phyloP scores from a whole-genome alignment of 2,888 invertebrate genomes.

The Cerceris ruficornis region DNA sequence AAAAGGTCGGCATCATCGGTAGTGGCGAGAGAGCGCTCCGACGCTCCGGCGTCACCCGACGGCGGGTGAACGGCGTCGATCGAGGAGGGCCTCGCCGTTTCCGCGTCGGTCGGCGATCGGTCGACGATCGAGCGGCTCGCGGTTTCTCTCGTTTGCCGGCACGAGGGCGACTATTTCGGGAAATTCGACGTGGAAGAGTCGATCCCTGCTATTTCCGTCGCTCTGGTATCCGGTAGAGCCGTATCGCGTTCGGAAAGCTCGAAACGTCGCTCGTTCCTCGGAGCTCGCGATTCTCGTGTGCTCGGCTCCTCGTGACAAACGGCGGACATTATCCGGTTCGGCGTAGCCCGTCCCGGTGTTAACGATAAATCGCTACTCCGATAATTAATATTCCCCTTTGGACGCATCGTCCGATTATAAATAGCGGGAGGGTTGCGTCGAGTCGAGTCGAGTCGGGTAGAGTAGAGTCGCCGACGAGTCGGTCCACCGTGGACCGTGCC shows the following conservation, averaged over 20 bases:
- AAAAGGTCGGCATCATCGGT: no score
- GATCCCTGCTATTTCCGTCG: conserved; percentile 24
- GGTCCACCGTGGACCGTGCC: no score
- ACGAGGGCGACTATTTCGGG: conserved; percentile 7
- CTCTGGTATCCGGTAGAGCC: background rate
- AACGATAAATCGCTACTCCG: conserved; percentile 50
- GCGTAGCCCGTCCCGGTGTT: conserved; percentile 22
- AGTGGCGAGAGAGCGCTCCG: no score
- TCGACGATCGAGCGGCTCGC: no score
- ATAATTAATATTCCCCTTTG: conserved; percentile 54
- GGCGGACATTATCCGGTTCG: conserved; percentile 39
- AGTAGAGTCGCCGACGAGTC: no score
- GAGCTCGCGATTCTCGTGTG: conserved; percentile 18
- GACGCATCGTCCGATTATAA: conserved; percentile 39
- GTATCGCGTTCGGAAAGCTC: conserved; percentile 10
- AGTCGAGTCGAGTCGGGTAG: no score
- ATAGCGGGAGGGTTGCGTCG: conserved; percentile 26
- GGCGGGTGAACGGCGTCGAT: no score
- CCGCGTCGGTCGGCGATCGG: no score
- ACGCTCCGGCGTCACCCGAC: no score
- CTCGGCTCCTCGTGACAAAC: conserved; percentile 35
- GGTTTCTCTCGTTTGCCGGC: background rate
- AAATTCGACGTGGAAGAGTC: conserved; percentile 12
- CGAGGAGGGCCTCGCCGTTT: no score
- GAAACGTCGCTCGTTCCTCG: conserved; percentile 22